Evolutionary conservation across 2,113 vertebrate genomes (phyloP), one percentile per base, ranked within the genome.

Genomic region (Paramisgurnus dabryanus): DNA sequence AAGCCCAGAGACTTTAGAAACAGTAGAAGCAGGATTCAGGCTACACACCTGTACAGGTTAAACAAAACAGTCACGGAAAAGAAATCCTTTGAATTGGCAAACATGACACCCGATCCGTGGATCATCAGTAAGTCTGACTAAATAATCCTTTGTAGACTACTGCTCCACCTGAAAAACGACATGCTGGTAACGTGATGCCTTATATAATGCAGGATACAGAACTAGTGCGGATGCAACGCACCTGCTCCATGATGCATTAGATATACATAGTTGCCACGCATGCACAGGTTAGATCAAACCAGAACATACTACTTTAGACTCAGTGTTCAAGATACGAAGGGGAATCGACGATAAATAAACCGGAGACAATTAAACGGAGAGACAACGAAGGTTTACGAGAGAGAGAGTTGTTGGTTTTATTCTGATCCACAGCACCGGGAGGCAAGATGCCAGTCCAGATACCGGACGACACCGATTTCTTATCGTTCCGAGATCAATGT

Each of bases 381-480:
- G 27, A 34, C 27, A 34, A 34, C 27, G 27, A 34, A 3, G 27
- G 27, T 34, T 34, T 34, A 34, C 27, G 27, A 34, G 85, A 78
- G 58, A 80, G 58, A 47, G 40, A 58, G 17, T 6, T 2, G 7
- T 17, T 17, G 57, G 18, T 53, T 75, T 71, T 78, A 72, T 34
- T 34, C 27, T 67, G 39, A 53, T 60, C 49, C 71, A 50, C 75
- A 7, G 40, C 41, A 13, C 63, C 58, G 34, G 18, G 50, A 80
- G 53, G 57, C 69, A 87, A 88, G 82, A 93, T 94, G 93, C 90
- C 91, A 66, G 94, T 95, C 41, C 95, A 95, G 83, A 94, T 95
- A 86, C 95, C 93, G 1, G 95, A 96, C 58, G 93, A 95, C 87
- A 88, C 92, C 8, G 93, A 94, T 85, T 95, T 95, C 91, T 92